phyloP scores from a whole-genome alignment of 2,113 vertebrate species.

The Galemys pyrenaicus region DNA sequence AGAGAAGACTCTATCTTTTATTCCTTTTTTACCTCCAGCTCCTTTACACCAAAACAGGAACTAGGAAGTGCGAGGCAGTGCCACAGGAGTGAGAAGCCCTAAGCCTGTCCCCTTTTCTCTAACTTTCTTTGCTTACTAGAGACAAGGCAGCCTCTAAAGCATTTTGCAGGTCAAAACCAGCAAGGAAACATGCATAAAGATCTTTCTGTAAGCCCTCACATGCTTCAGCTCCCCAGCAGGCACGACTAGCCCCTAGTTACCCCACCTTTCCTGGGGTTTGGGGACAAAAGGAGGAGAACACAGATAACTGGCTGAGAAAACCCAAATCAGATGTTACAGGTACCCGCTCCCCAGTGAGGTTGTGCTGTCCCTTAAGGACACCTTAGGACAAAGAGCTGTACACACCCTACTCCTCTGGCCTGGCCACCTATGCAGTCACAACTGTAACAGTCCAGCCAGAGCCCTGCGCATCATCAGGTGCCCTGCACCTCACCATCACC shows the following conservation, averaged over 20 bases:
- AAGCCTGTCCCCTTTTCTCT: not conserved
- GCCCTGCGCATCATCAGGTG: not conserved
- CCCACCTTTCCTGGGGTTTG: not conserved
- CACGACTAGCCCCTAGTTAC: too few relatives aligned
- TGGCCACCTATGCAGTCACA: not conserved
- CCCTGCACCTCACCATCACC: not conserved
- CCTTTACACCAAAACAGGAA: not conserved
- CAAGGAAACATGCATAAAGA: not conserved
- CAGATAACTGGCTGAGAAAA: not conserved
- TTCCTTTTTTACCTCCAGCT: not conserved
- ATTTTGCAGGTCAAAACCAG: not conserved
- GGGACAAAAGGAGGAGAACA: too few relatives aligned
- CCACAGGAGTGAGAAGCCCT: not conserved
- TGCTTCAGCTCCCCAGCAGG: accelerated
- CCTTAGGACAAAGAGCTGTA: not conserved
- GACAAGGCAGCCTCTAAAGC: not conserved
- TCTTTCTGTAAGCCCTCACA: not conserved
- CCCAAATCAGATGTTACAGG: not conserved
- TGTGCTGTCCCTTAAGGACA: not conserved
- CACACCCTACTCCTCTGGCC: not conserved
- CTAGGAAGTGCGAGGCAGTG: not conserved
- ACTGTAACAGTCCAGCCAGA: not conserved
- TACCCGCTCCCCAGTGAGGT: not conserved
- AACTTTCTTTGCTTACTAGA: not conserved
- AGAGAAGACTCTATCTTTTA: not conserved